Base-by-base conservation (phyloP, 2,113 vertebrate species). In the Neogale vison region DNA sequence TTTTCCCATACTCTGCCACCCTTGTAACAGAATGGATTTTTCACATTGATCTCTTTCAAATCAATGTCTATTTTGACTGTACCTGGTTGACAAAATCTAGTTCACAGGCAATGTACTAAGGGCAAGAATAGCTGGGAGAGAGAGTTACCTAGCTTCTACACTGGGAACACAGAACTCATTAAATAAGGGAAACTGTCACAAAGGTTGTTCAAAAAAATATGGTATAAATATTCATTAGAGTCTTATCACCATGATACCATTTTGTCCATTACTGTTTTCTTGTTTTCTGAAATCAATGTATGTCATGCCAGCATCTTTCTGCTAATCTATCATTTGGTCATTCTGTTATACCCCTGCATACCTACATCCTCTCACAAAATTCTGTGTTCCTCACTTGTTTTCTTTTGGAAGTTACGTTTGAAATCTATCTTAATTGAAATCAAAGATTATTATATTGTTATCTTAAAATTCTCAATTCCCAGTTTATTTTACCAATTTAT, bases 371-470 rank as follows among this genome's bases (percentile, higher is more conserved):
- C 34, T 61, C 42, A 95, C 8, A 86, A 83, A 95, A 47, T 77
- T 36, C n/a, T 20, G 12, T 50, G 10, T 55, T 80, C 3, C 21
- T 21, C 15, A 65, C 15, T 55, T 93, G 0, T 65, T 90, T 95
- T 87, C 18, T 23, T 36, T 81, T 34, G 36, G 29, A 90, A 63
- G 23, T 42, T 71, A 31, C 72, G 1, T 47, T 65, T 88, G 31
- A 88, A 8, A 83, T 83, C 4, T 21, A 34, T 45, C 95, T 95
- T 93, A 77, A 63, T 83, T 88, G 17, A 17, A 95, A 91, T 83
- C 42, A 61, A 12, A 65, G 34, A 61, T 57, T 57, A 65, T 31
- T 59, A 67, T 15, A 65, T 6, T n/a, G 31, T 29, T 96, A 61
- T 93, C 17, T 21, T 59, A 6, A 36, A 77, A 83, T 95, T 87